phyloP scores from a whole-genome alignment of 1,140 invertebrate species.

The Drosophila arawakana region DNA sequence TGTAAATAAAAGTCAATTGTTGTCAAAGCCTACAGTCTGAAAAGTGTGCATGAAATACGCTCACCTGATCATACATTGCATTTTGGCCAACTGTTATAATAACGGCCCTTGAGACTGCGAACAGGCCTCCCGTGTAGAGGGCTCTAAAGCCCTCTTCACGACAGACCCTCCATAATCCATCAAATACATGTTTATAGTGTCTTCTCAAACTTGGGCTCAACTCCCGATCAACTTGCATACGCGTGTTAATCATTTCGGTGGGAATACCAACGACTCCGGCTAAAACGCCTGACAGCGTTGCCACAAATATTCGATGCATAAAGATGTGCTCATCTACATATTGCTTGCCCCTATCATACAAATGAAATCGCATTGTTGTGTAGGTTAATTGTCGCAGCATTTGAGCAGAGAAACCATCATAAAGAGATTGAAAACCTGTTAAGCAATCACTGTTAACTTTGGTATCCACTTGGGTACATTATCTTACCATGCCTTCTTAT shows the following conservation, averaged over 20 bases:
- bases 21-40: too few species aligned
- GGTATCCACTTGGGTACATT: neutral
- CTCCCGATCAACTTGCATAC: slow-evolving; percentile 60
- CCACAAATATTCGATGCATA: slow-evolving; percentile 33
- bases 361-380: slow-evolving; percentile 53
- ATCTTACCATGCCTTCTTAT: slow-evolving; percentile 47
- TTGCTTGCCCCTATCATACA: slow-evolving; percentile 54
- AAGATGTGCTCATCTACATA: slow-evolving; percentile 38
- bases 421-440: slow-evolving; percentile 54
- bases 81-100: slow-evolving; percentile 50
- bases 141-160: slow-evolving; percentile 36
- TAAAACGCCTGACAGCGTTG: slow-evolving; percentile 41
- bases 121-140: slow-evolving; percentile 42
- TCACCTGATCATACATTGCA: slow-evolving; percentile 65
- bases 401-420: slow-evolving; percentile 59
- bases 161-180: slow-evolving; percentile 40
- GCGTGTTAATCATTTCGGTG: slow-evolving; percentile 57
- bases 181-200: slow-evolving; percentile 53
- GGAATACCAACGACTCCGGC: slow-evolving; percentile 50
- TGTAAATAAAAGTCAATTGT: neutral
- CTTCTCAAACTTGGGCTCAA: slow-evolving; percentile 2
- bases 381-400: slow-evolving; percentile 58
- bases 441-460: neutral
- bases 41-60: neutral
- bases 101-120: slow-evolving; percentile 15